These are phyloP conservation scores for Cheilosia vulpina DNA, from an alignment of 2,888 invertebrate genomes.

Conservation along the genomic window DNA sequence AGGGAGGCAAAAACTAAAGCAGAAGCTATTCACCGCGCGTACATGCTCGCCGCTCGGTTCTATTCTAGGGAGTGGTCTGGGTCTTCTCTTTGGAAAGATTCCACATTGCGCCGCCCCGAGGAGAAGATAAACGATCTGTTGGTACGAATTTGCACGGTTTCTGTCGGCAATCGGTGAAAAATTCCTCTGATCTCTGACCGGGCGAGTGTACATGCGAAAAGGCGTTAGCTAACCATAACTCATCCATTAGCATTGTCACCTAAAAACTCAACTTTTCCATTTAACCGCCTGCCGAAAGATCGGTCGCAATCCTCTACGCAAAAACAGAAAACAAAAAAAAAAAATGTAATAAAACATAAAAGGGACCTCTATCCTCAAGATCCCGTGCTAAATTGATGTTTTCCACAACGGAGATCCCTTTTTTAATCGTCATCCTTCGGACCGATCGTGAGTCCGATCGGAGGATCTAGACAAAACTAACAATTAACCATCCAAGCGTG, in stretches of 20 bases:
- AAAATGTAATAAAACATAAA: slow-evolving; percentile 24
- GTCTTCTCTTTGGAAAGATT: slow-evolving; percentile 1
- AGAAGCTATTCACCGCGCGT: slow-evolving; percentile 9
- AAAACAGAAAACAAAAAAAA: slow-evolving; percentile 4
- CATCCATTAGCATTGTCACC: slow-evolving; percentile 73
- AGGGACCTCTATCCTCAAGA: slow-evolving; percentile 25
- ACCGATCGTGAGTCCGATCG: slow-evolving; percentile 48
- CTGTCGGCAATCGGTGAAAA: slow-evolving; percentile 56
- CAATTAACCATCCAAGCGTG: slow-evolving; percentile 68
- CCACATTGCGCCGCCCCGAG: background rate
- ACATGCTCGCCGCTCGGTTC: slow-evolving; percentile 7
- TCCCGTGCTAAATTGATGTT: slow-evolving; percentile 68
- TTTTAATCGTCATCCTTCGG: slow-evolving; percentile 19
- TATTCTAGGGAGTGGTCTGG: slow-evolving; percentile 43
- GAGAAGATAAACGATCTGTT: slow-evolving; percentile 69
- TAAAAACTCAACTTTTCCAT: slow-evolving; percentile 59
- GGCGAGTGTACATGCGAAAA: slow-evolving; percentile 45
- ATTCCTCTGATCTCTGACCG: slow-evolving; percentile 59
- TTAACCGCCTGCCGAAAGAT: slow-evolving; percentile 23
- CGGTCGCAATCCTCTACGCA: slow-evolving; percentile 32
- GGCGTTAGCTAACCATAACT: slow-evolving; percentile 73
- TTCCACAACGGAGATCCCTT: slow-evolving; percentile 39
- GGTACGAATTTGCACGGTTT: slow-evolving; percentile 67
- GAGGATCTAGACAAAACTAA: slow-evolving; percentile 40
- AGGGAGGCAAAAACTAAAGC: slow-evolving; percentile 35